Conservation (phyloP, 2,113 vertebrate genomes). For the Limnothrissa miodon region DNA sequence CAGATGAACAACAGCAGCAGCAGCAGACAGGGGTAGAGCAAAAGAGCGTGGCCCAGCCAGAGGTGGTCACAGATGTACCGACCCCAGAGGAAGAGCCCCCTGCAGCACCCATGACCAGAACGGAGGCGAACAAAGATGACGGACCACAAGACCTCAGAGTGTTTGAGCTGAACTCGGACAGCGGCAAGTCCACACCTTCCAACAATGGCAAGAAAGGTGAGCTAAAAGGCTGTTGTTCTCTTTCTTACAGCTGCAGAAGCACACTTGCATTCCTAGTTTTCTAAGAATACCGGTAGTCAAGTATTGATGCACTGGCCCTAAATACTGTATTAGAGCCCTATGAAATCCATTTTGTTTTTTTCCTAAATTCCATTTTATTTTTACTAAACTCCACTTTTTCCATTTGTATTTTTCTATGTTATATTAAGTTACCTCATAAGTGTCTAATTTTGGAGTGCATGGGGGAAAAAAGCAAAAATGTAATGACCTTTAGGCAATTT, state of each 20-base stretch:
- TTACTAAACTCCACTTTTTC: no score
- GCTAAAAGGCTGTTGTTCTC: not conserved
- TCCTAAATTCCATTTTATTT: no score
- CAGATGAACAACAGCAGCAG: not conserved
- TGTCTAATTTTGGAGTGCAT: no score
- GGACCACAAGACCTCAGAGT: slow-evolving; percentile 85
- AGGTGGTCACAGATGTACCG: not conserved
- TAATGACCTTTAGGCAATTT: no score
- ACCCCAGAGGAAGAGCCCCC: not conserved
- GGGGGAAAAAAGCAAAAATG: no score
- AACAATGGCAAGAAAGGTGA: slow-evolving; percentile 98
- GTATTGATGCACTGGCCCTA: not conserved
- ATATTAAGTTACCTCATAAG: no score
- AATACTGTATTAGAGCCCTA: no score
- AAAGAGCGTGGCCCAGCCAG: slow-evolving; percentile 23
- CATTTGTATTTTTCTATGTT: no score
- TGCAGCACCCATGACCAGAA: slow-evolving; percentile 54
- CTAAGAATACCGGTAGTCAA: no score
- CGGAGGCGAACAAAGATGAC: slow-evolving; percentile 80
- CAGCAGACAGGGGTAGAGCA: slow-evolving; percentile 51
- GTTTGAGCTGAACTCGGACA: slow-evolving; percentile 96
- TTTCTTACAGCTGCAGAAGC: not conserved
- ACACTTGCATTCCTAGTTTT: not conserved
- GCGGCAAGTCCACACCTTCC: slow-evolving; percentile 95
- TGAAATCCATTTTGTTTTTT: no score